A percentile compares a stretch with the other conserved stretches of the same genome.
These are phyloP conservation scores for Laupala kohalensis DNA, from an alignment of 1,140 invertebrate species.

Conservation along the genomic window DNA sequence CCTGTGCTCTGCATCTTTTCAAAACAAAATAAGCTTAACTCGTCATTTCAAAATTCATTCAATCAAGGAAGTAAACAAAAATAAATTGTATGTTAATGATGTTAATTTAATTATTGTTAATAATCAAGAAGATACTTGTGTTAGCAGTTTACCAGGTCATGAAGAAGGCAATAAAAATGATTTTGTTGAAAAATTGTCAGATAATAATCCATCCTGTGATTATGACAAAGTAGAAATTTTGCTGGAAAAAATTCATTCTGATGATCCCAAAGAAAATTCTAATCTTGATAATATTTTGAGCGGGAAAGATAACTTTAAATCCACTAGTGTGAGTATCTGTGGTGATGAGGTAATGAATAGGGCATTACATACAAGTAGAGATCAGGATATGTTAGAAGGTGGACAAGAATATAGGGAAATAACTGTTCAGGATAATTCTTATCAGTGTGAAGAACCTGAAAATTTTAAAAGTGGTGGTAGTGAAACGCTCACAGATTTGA, in stretches of 20 bases:
- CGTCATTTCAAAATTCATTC: constrained; percentile 2
- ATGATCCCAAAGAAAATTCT: neutral
- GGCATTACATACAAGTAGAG: no score
- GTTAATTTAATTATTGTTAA: neutral
- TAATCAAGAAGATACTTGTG: neutral
- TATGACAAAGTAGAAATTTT: constrained; percentile 3
- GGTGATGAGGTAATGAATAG: no score
- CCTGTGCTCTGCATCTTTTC: constrained; percentile 7
- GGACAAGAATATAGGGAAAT: no score
- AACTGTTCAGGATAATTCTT: no score
- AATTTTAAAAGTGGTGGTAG: no score
- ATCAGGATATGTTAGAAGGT: no score
- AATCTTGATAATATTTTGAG: no score
- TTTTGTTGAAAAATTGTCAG: neutral
- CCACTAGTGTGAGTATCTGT: no score
- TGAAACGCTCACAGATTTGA: no score
- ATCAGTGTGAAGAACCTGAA: no score
- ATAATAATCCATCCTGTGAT: neutral
- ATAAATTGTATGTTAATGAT: neutral
- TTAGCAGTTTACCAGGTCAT: neutral
- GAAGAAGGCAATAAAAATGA: neutral
- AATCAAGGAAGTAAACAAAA: neutral
- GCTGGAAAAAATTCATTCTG: constrained; percentile 8
- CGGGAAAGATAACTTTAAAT: no score
- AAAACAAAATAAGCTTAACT: constrained; percentile 3